These are phyloP conservation scores for Zootermopsis nevadensis DNA, from an alignment of 2,888 invertebrate species.

Conservation along the genomic window DNA sequence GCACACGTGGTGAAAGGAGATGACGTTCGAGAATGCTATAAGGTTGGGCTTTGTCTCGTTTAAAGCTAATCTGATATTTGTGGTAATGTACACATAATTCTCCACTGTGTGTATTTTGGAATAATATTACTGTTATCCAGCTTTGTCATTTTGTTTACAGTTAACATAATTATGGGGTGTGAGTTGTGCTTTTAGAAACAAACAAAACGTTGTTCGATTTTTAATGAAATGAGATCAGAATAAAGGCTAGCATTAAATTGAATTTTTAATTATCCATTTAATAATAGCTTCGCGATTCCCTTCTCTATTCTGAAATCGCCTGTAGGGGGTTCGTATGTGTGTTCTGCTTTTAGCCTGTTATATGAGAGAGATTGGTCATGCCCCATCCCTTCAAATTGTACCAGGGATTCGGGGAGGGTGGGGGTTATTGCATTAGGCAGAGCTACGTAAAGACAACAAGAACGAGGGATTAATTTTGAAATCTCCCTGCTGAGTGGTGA, in stretches of 20 bases:
- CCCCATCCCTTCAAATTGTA: not conserved
- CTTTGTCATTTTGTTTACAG: not conserved
- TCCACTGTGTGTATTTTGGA: not conserved
- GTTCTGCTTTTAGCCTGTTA: not conserved
- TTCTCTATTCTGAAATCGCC: not conserved
- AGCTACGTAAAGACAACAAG: conserved; percentile 6
- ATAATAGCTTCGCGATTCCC: not conserved
- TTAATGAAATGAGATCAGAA: not conserved
- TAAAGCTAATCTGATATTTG: too few species aligned
- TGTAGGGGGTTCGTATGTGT: not conserved
- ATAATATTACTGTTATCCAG: not conserved
- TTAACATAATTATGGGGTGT: not conserved
- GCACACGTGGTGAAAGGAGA: too few species aligned
- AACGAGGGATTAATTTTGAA: conserved; percentile 23
- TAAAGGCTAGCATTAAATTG: not conserved
- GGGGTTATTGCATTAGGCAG: conserved; percentile 14
- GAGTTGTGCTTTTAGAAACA: not conserved
- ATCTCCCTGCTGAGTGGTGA: conserved; percentile 9
- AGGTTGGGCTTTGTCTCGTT: too few species aligned
- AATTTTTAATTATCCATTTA: conserved; percentile 13
- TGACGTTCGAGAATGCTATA: too few species aligned
- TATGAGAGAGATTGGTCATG: conserved; percentile 10
- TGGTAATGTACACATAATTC: not conserved
- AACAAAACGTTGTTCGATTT: not conserved
- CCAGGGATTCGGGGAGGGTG: not conserved